Evolutionary conservation across 2,888 invertebrate species (phyloP).

Genomic region (Agapetus fuscipes): DNA sequence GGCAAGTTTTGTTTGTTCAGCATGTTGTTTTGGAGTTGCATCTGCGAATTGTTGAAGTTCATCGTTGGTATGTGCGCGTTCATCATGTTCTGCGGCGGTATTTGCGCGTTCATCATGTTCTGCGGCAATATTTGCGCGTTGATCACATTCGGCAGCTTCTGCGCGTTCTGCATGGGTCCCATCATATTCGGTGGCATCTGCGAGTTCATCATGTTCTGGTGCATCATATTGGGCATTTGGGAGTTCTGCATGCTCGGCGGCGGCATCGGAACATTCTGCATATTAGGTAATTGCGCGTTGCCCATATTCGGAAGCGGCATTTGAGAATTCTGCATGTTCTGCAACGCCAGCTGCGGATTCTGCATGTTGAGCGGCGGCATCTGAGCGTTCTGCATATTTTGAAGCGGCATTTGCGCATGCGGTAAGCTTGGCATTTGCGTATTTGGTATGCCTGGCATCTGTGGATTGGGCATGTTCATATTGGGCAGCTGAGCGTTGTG

Average conservation of each 20-base stretch:
- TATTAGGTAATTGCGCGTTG: not conserved
- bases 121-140: not conserved
- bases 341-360: not conserved
- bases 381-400: constrained; percentile 1
- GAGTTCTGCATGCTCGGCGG: not conserved
- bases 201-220: not conserved
- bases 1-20: too few species aligned
- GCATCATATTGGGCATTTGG: too few species aligned
- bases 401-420: not conserved
- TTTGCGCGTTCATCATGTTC: constrained; percentile 2
- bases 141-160: constrained; percentile 1
- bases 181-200: not conserved
- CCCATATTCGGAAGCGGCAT: not conserved
- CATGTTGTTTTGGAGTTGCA: too few species aligned
- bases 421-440: too few species aligned
- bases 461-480: not conserved
- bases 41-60: too few species aligned
- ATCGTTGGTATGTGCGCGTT: too few species aligned
- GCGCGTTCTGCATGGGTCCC: not conserved
- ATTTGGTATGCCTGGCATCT: too few species aligned
- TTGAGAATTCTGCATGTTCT: not conserved
- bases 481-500: not conserved
- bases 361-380: not conserved
- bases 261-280: not conserved
- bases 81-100: not conserved